phyloP scores from a whole-genome alignment of 2,888 invertebrate genomes.

The Drosophila mimetica region DNA sequence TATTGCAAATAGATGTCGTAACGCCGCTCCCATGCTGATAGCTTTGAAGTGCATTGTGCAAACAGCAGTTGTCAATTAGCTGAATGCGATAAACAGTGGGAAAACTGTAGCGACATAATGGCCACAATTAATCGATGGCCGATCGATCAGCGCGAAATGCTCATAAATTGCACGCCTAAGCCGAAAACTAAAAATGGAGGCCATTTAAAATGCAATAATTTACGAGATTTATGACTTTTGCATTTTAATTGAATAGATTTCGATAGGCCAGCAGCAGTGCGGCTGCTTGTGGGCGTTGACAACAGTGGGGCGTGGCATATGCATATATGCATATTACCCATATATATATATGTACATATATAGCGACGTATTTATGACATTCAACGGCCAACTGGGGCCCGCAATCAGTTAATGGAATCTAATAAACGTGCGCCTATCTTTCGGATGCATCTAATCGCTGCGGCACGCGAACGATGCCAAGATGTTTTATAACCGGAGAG shows the following conservation, averaged over 20 bases:
- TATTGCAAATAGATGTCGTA: not conserved
- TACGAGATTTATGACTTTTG: constrained; percentile 63
- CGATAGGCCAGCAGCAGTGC: constrained; percentile 57
- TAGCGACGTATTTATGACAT: constrained; percentile 32
- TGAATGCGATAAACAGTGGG: constrained; percentile 11
- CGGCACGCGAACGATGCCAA: constrained; percentile 51
- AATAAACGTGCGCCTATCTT: constrained; percentile 78
- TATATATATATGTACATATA: constrained; percentile 1
- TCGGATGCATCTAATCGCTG: constrained; percentile 71
- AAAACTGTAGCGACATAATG: constrained; percentile 31
- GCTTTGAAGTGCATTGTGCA: not conserved
- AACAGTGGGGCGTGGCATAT: constrained; percentile 51
- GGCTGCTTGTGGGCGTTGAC: constrained; percentile 25
- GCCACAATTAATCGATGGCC: constrained; percentile 30
- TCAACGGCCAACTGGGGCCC: constrained; percentile 20
- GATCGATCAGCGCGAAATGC: constrained; percentile 29
- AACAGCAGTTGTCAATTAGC: constrained; percentile 22
- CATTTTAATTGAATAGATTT: constrained; percentile 74
- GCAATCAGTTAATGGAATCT: constrained; percentile 81
- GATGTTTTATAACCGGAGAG: constrained; percentile 5
- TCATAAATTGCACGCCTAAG: constrained; percentile 38
- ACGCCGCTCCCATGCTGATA: not conserved
- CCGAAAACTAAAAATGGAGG: constrained; percentile 27
- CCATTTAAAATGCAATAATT: constrained; percentile 67
- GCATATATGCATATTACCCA: constrained; percentile 6